Evolutionary conservation across 2,888 invertebrate genomes (phyloP).

Genomic region (Dolomedes plantarius): DNA sequence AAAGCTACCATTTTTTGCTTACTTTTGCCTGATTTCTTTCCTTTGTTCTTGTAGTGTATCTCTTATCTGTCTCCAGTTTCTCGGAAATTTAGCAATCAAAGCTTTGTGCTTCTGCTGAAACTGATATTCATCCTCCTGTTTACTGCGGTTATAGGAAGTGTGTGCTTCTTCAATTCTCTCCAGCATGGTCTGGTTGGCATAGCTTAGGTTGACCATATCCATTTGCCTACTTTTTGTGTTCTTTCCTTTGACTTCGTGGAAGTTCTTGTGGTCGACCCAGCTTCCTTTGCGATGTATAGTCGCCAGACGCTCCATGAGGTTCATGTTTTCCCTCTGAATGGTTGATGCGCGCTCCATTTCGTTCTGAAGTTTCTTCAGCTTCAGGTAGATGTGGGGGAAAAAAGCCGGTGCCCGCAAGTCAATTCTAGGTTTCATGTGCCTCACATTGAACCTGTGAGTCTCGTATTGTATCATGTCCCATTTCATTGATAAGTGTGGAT

Average conservation of each 20-base stretch:
- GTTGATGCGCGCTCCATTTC: background rate
- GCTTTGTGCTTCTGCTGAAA: slow-evolving; percentile 22
- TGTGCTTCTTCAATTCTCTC: background rate
- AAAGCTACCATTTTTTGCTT: no score
- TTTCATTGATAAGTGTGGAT: slow-evolving; percentile 7
- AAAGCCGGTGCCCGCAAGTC: background rate
- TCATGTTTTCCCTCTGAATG: slow-evolving; percentile 18
- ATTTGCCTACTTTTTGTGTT: background rate
- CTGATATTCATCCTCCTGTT: slow-evolving; percentile 6
- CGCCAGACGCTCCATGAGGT: slow-evolving; percentile 6
- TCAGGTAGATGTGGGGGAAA: background rate
- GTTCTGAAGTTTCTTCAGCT: background rate
- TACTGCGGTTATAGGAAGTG: background rate
- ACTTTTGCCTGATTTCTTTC: no score
- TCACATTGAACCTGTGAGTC: slow-evolving; percentile 7
- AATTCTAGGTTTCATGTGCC: background rate
- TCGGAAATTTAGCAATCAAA: background rate
- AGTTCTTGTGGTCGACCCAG: background rate
- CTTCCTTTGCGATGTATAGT: background rate
- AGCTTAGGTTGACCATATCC: background rate
- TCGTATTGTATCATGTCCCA: slow-evolving; percentile 23
- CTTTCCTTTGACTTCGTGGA: background rate
- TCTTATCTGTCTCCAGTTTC: background rate
- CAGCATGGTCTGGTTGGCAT: background rate
- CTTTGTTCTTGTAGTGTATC: no score